phyloP scores from a whole-genome alignment of 2,888 invertebrate species.

The Caprella mutica region DNA sequence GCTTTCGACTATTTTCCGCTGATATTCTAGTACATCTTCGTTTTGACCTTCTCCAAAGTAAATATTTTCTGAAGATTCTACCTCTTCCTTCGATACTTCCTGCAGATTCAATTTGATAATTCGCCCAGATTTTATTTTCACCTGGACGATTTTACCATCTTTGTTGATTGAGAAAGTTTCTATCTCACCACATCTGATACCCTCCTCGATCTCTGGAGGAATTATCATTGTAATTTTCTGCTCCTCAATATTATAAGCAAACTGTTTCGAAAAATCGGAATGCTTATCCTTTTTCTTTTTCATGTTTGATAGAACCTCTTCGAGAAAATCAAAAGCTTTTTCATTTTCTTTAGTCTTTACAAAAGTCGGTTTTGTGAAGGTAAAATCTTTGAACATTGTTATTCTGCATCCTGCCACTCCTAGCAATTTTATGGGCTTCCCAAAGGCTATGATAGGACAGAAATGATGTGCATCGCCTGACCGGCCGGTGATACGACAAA shows the following conservation, averaged over 20 bases:
- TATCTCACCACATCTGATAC: slow-evolving; percentile 27
- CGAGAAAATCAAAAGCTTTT: slow-evolving; percentile 16
- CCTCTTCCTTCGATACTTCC: slow-evolving; percentile 10
- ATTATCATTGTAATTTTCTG: slow-evolving; percentile 22
- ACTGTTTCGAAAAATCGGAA: slow-evolving; percentile 12
- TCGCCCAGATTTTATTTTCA: slow-evolving; percentile 27
- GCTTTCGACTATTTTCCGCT: slow-evolving; percentile 23
- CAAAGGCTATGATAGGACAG: slow-evolving; percentile 36
- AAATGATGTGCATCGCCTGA: slow-evolving; percentile 36
- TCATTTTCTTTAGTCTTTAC: slow-evolving; percentile 29
- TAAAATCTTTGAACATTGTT: slow-evolving; percentile 20
- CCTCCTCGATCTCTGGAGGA: slow-evolving; percentile 31
- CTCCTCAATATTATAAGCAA: slow-evolving; percentile 25
- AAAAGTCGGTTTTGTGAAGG: slow-evolving; percentile 15
- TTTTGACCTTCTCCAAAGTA: slow-evolving; percentile 30
- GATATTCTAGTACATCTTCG: slow-evolving; percentile 27
- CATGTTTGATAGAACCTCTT: slow-evolving; percentile 27
- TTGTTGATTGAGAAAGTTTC: slow-evolving; percentile 30
- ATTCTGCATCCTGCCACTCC: slow-evolving; percentile 28
- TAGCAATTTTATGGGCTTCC: slow-evolving; percentile 27
- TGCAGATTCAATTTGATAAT: slow-evolving; percentile 24
- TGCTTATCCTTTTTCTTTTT: slow-evolving; percentile 15
- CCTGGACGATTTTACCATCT: slow-evolving; percentile 24
- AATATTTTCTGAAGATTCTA: slow-evolving; percentile 16
- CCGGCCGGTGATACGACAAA: slow-evolving; percentile 61